phyloP scores from a whole-genome alignment of 2,888 invertebrate genomes.

The Notocelia uddmanniana region DNA sequence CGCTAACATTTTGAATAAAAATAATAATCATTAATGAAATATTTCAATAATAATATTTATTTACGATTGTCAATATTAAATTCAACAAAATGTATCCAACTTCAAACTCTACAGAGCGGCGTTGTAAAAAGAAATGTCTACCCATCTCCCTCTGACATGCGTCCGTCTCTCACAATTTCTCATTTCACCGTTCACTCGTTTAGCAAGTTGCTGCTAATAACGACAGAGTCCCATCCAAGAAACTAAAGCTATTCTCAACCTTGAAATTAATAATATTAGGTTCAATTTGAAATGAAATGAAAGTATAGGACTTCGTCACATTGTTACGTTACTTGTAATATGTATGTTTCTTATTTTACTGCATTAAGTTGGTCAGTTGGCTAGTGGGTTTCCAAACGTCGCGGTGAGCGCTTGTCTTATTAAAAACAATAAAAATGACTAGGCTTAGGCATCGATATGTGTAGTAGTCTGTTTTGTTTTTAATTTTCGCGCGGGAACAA shows the following conservation, averaged over 20 bases:
- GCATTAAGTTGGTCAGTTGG: slow-evolving; percentile 84
- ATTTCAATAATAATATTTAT: too few relatives aligned
- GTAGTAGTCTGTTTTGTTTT: slow-evolving; percentile 44
- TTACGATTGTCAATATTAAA: too few relatives aligned
- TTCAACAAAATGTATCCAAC: slow-evolving; percentile 47
- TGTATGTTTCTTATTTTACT: slow-evolving; percentile 85
- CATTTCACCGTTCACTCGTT: slow-evolving; percentile 86
- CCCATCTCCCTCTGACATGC: slow-evolving; percentile 68
- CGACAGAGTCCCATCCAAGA: slow-evolving; percentile 64
- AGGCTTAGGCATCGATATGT: slow-evolving; percentile 60
- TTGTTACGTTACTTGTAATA: slow-evolving; percentile 66
- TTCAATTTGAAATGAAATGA: slow-evolving; percentile 51
- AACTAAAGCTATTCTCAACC: slow-evolving; percentile 45
- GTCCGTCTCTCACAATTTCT: slow-evolving; percentile 81
- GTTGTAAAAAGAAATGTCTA: slow-evolving; percentile 72
- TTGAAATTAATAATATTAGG: slow-evolving; percentile 46
- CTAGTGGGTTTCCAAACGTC: slow-evolving; percentile 77
- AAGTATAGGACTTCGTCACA: slow-evolving; percentile 64
- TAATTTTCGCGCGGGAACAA: slow-evolving; percentile 64
- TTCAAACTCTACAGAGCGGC: slow-evolving; percentile 57
- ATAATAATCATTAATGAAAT: too few relatives aligned
- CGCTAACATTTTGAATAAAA: too few relatives aligned
- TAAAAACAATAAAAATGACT: slow-evolving; percentile 65
- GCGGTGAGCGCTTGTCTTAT: slow-evolving; percentile 66
- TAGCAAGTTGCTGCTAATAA: slow-evolving; percentile 71